Evolutionary conservation across 1,140 invertebrate species (phyloP), one percentile per base, ranked within the genome.

Genomic region (Cherax quadricarinatus): DNA sequence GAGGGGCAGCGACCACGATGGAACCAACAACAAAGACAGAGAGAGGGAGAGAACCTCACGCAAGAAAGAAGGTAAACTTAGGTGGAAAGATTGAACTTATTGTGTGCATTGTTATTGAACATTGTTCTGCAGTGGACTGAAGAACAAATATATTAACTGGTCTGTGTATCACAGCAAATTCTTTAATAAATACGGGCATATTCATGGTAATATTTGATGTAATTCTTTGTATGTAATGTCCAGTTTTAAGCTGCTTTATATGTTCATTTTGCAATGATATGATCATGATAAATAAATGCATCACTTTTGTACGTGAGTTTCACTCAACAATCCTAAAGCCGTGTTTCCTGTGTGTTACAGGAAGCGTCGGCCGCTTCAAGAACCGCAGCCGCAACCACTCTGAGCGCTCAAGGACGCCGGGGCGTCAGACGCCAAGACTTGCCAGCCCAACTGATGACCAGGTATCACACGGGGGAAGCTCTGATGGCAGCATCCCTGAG

Each of bases 1-100:
- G 60, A 53, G 75, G 53, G 90, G 90, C 78, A 91, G 78, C 78
- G 91, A 93, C 86, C 92, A 92, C 53, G 93, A 93, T 57, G 91
- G 93, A n/a, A 75, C 82, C 93, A 92, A 84, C 90, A 49, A 79
- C 78, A 93, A 92, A 70, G 93, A 93, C 73, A 93, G 85, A 84
- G 91, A 92, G n/a, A 90, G 91, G 89, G 93, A 93, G 75, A 93
- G 88, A 93, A 79, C 75, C 79, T 91, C 88, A n/a, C 93, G 90
- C 85, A 93, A 92, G 83, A 92, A 91, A 91, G 93, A 93, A 93
- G 93, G 93, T 93, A 93, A 93, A 91, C 93, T 90, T 91, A 89
- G 92, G 78, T 90, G 90, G 86, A 92, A 92, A 85, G 85, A 93
- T 24, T 92, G 91, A 93, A 57, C 24, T 89, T 89, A 90, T 75